Conservation (phyloP, 2,113 vertebrate species). For the Vidua macroura region DNA sequence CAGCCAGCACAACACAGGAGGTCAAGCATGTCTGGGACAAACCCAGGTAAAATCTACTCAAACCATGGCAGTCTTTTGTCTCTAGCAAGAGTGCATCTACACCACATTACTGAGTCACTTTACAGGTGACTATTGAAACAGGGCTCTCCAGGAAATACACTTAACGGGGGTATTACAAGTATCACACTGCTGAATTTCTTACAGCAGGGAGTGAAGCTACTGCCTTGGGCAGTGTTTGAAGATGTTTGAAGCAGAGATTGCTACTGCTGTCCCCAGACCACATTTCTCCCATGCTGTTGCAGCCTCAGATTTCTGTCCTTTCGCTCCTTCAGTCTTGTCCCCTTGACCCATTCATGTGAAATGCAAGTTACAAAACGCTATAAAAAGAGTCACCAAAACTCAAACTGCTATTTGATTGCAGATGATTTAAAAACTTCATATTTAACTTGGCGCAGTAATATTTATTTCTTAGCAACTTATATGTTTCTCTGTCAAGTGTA, state of each 20-base stretch:
- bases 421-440: not conserved
- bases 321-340: accelerated
- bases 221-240: not conserved
- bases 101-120: not conserved
- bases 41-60: not conserved
- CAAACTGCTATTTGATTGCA: not conserved
- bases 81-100: not conserved
- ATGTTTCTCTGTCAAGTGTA: not conserved
- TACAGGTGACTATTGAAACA: not conserved
- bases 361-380: not conserved
- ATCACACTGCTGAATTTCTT: not conserved
- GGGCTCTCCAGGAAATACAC: not conserved
- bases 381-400: not conserved
- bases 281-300: not conserved
- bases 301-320: not conserved
- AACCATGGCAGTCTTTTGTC: not conserved
- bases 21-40: not conserved
- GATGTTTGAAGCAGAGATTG: not conserved
- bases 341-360: not conserved
- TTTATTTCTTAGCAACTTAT: not conserved
- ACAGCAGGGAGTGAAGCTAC: not conserved
- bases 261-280: not conserved
- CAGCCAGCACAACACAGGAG: not conserved
- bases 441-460: not conserved
- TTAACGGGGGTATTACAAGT: not conserved